Conservation (phyloP, 1,140 invertebrate species). For the Scaptomyza montana region DNA sequence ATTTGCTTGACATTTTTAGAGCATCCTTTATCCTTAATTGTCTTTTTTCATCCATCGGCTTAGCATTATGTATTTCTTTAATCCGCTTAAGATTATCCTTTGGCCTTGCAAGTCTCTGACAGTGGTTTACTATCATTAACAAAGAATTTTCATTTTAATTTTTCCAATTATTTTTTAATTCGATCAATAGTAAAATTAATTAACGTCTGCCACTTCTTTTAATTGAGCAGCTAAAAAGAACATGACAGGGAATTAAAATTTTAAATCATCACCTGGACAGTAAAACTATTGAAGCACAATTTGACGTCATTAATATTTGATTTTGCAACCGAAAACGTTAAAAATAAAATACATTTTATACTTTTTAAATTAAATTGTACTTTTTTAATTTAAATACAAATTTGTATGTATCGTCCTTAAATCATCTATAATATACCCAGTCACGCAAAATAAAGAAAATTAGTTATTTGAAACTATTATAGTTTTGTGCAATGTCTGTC, state of each 20-base stretch:
- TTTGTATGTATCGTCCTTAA: too few species aligned
- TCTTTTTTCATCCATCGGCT: conserved; percentile 24
- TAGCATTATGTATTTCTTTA: too few species aligned
- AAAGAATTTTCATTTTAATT: background rate
- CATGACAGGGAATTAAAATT: conserved; percentile 18
- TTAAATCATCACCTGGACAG: conserved; percentile 6
- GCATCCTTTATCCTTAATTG: conserved; percentile 9
- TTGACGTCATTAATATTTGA: background rate
- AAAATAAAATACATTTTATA: background rate
- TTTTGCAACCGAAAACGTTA: background rate
- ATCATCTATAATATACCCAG: too few species aligned
- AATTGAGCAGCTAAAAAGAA: conserved; percentile 32
- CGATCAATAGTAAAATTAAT: conserved; percentile 69
- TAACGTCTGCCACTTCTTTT: conserved; percentile 45
- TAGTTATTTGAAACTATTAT: too few species aligned
- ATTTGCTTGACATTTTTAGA: conserved; percentile 42
- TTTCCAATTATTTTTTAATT: conserved; percentile 58
- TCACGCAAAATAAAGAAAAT: too few species aligned
- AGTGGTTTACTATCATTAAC: conserved; percentile 45
- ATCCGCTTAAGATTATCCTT: too few species aligned
- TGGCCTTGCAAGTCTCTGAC: too few species aligned
- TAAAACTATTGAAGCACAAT: conserved; percentile 5
- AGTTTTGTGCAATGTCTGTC: too few species aligned
- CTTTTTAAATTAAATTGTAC: too few species aligned
- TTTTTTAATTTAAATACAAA: too few species aligned